Conservation (phyloP, 2,888 invertebrate genomes). For the Folsomia candida region DNA sequence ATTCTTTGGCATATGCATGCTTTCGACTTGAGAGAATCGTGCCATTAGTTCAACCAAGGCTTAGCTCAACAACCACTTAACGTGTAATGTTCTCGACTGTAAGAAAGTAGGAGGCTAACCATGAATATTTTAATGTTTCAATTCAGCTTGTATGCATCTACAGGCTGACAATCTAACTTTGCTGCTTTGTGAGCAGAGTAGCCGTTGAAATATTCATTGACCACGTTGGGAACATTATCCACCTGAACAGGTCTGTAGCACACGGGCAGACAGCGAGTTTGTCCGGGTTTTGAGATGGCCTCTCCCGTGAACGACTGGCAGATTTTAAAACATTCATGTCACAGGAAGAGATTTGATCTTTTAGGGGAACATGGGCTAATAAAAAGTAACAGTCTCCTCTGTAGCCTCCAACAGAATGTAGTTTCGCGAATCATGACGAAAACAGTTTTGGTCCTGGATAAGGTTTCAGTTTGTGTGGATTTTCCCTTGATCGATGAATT, state of each 20-base stretch:
- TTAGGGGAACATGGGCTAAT: background rate
- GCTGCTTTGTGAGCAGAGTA: slow-evolving; percentile 1
- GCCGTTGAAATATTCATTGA: slow-evolving; percentile 28
- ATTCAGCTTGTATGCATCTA: background rate
- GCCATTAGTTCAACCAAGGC: background rate
- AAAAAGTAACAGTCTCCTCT: background rate
- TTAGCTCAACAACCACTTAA: slow-evolving; percentile 5
- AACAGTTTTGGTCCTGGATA: background rate
- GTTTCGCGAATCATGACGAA: too few relatives aligned
- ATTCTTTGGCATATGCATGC: too few relatives aligned
- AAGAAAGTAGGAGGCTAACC: background rate
- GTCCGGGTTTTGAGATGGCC: background rate
- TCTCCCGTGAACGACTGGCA: background rate
- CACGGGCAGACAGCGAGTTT: too few relatives aligned
- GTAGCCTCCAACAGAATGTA: too few relatives aligned
- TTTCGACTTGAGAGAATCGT: background rate
- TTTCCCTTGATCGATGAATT: slow-evolving; percentile 16
- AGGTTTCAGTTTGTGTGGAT: background rate
- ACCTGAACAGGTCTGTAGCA: too few relatives aligned
- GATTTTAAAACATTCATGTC: background rate
- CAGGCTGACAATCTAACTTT: background rate
- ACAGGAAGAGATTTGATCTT: background rate
- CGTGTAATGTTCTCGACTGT: background rate
- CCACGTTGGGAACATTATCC: slow-evolving; percentile 9
- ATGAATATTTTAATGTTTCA: slow-evolving; percentile 27